Base-by-base conservation (phyloP, 2,888 invertebrate genomes). In the Cheilosia pagana region DNA sequence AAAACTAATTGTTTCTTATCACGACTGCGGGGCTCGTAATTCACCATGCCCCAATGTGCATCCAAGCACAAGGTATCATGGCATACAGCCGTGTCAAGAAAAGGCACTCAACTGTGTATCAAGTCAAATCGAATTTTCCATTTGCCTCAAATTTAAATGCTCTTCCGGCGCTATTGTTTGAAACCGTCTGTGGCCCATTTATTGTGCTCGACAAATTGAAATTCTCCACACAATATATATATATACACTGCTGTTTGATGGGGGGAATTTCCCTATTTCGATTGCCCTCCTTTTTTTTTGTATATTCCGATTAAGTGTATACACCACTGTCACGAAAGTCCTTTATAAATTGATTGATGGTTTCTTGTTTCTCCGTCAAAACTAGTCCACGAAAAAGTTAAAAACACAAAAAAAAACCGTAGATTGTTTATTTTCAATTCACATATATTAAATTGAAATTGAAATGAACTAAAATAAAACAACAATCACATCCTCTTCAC, bases 311-410 rank as follows among this genome's bases (percentile, higher is more conserved):
- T 75, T 71, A 74, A 83, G 68, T 75, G 71, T 78, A 55, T 70
- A 68, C 52, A 63, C 60, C 23, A 59, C 86, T 85, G 78, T 87
- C 85, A 76, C 81, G 72, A 85, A 77, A 72, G 83, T 86, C 75
- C 75, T 83, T 79, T 83, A 75, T 79, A 71, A 86, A 71, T 65
- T 86, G 82, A 75, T 86, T 86, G 74, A 86, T 86, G 74, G 72
- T 14, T 71, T 60, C 74, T 68, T 10, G 23, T 45, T 60, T 53
- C 8, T 21, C 5, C 50, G 41, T 62, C 41, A 25, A 76, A 78
- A 78, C 79, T 83, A 67, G 74, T 79, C 70, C 68, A 78, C 10
- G 45, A 55, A 55, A 50, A 75, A 67, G 39, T 59, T 53, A 43
- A 68, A 68, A 68, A 48, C n/a, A 67, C n/a, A 23, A 28, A 39